These are phyloP conservation scores for chimpanzee (Pan troglodytes) DNA, from an alignment of 2,113 vertebrate genomes.

Conservation along the genomic window DNA sequence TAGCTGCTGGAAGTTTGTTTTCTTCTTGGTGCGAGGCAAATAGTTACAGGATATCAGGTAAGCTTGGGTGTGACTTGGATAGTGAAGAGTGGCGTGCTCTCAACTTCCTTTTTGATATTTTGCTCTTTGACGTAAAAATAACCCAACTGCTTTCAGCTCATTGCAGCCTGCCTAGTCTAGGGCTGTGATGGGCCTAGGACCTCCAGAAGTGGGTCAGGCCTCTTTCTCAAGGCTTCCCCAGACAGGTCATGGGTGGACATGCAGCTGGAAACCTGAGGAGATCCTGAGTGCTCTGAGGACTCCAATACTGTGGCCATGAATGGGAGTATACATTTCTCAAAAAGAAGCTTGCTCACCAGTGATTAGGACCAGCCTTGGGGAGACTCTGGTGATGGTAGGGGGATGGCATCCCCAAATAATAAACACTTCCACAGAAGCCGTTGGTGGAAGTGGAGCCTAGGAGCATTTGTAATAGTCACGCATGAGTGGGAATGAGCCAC, in stretches of 20 bases:
- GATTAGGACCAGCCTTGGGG: conserved; percentile 88
- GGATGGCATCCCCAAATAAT: conserved; percentile 89
- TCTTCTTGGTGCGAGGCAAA: neutral
- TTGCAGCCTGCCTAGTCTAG: conserved; percentile 53
- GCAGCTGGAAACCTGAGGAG: conserved; percentile 76
- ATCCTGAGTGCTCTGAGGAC: conserved; percentile 85
- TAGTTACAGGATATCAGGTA: neutral
- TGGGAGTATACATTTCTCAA: conserved; percentile 85
- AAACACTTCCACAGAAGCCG: conserved; percentile 91
- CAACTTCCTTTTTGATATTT: neutral
- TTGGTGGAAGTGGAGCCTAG: conserved; percentile 90
- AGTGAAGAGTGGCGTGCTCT: neutral
- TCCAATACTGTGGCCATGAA: conserved; percentile 87
- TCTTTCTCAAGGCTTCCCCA: conserved; percentile 85
- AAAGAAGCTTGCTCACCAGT: conserved; percentile 94
- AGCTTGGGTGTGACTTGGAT: neutral
- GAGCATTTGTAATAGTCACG: conserved; percentile 13
- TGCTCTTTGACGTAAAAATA: neutral
- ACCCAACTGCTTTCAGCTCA: neutral
- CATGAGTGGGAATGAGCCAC: neutral
- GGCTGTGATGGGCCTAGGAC: conserved; percentile 77
- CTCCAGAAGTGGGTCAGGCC: conserved; percentile 74
- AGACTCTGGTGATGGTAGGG: conserved; percentile 85
- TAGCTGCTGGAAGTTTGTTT: neutral
- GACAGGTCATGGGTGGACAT: conserved; percentile 84